Conservation (phyloP, 2,888 invertebrate genomes). For the Tachystola acroxantha region DNA sequence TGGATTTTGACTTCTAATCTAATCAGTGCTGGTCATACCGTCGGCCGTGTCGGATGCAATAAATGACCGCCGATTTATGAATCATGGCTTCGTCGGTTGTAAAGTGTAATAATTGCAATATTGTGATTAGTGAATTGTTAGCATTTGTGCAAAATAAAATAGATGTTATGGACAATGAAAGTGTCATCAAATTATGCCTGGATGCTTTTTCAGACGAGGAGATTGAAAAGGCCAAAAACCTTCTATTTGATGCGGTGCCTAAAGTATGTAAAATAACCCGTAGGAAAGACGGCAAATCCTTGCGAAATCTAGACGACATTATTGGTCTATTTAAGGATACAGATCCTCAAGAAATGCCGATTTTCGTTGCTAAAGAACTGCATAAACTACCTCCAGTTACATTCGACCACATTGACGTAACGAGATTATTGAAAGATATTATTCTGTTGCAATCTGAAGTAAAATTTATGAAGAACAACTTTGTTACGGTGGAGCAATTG, state of each 20-base stretch:
- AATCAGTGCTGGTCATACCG: too few relatives aligned
- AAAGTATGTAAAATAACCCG: slow-evolving; percentile 9
- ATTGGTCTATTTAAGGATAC: slow-evolving; percentile 13
- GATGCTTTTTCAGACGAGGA: slow-evolving; percentile 14
- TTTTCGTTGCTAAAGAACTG: too few relatives aligned
- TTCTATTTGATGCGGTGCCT: slow-evolving; percentile 14
- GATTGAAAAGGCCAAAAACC: too few relatives aligned
- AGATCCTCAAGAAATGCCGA: slow-evolving; percentile 13
- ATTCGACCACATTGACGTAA: too few relatives aligned
- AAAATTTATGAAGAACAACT: too few relatives aligned
- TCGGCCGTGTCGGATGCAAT: too few relatives aligned
- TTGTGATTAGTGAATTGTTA: slow-evolving; percentile 14
- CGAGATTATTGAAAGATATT: too few relatives aligned
- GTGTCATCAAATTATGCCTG: slow-evolving; percentile 11
- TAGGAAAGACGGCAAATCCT: slow-evolving; percentile 8
- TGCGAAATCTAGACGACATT: slow-evolving; percentile 16
- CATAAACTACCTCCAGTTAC: too few relatives aligned
- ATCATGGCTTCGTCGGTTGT: neutral
- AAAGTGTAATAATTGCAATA: slow-evolving; percentile 12
- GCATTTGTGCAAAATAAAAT: too few relatives aligned
- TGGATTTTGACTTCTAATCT: slow-evolving; percentile 14
- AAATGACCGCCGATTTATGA: too few relatives aligned
- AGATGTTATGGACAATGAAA: slow-evolving; percentile 12
- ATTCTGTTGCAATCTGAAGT: too few relatives aligned
- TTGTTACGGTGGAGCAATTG: too few relatives aligned